These are phyloP conservation scores for Cinclus cinclus DNA, from an alignment of 2,113 vertebrate species.

Conservation along the genomic window DNA sequence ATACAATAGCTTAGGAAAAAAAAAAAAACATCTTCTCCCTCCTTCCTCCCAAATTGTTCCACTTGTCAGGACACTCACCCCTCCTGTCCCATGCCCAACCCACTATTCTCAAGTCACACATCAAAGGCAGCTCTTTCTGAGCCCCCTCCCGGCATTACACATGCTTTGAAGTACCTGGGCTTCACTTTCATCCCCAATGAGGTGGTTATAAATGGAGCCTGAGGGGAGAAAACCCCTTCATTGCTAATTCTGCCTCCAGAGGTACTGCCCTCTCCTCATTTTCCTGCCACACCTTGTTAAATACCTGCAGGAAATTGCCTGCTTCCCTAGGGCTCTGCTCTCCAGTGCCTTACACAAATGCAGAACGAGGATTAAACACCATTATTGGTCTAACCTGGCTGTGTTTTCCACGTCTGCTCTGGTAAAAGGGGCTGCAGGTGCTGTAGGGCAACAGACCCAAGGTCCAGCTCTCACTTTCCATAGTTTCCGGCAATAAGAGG, in stretches of 20 bases:
- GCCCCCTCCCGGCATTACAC: not conserved
- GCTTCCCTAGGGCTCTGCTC: not conserved
- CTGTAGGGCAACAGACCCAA: not conserved
- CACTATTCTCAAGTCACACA: not conserved
- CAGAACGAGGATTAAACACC: not conserved
- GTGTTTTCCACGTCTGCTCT: not conserved
- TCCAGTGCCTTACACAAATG: not conserved
- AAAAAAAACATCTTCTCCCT: not conserved
- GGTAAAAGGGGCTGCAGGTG: not conserved
- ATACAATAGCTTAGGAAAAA: not conserved
- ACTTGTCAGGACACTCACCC: not conserved
- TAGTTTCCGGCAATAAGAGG: not conserved
- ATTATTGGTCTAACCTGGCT: not conserved
- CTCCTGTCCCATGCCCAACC: not conserved
- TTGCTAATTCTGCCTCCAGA: not conserved
- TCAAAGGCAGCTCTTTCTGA: not conserved
- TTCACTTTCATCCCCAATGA: not conserved
- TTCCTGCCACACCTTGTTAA: conserved; percentile 27
- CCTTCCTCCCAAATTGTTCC: not conserved
- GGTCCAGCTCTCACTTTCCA: not conserved
- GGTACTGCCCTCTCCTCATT: not conserved
- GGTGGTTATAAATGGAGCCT: not conserved
- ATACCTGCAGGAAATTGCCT: conserved; percentile 21
- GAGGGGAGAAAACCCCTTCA: not conserved
- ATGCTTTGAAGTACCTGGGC: not conserved